Conservation (phyloP, 1,140 invertebrate genomes). For the Drosophila santomea region DNA sequence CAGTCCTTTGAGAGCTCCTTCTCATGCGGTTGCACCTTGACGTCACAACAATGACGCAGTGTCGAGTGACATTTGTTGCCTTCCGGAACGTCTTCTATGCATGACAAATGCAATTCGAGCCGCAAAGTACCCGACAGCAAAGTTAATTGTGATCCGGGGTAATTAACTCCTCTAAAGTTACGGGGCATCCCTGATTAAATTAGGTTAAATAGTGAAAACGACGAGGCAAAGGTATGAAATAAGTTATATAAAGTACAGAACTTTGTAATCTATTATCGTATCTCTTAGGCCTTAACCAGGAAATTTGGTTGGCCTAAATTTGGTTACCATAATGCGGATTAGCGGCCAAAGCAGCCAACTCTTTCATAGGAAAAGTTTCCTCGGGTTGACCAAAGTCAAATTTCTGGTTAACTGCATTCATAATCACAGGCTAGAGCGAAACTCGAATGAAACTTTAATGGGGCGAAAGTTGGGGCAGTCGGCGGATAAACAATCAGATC, state of each 20-base stretch:
- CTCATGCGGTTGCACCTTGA: slow-evolving; percentile 42
- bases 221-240: too few species aligned
- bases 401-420: slow-evolving; percentile 30
- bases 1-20: slow-evolving; percentile 12
- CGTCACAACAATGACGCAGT: background rate
- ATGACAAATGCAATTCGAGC: slow-evolving; percentile 70
- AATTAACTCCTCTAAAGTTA: background rate
- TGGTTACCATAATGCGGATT: background rate
- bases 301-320: too few species aligned
- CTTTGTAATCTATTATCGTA: too few species aligned
- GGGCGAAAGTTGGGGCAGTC: slow-evolving; percentile 9
- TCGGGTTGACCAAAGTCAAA: slow-evolving; percentile 2
- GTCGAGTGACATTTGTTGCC: slow-evolving; percentile 52
- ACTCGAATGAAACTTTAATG: slow-evolving; percentile 68
- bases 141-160: slow-evolving; percentile 16
- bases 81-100: slow-evolving; percentile 32
- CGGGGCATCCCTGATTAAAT: background rate
- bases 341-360: background rate
- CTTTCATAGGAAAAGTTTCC: slow-evolving; percentile 8
- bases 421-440: slow-evolving; percentile 47
- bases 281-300: background rate
- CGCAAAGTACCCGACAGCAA: slow-evolving; percentile 1
- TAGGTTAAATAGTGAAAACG: background rate
- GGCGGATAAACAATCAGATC: slow-evolving; percentile 44
- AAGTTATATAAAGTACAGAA: too few species aligned